A percentile compares a stretch with the other conserved stretches of the same genome.
Conservation (phyloP, 2,113 vertebrate species). For the Dasyurus viverrinus region DNA sequence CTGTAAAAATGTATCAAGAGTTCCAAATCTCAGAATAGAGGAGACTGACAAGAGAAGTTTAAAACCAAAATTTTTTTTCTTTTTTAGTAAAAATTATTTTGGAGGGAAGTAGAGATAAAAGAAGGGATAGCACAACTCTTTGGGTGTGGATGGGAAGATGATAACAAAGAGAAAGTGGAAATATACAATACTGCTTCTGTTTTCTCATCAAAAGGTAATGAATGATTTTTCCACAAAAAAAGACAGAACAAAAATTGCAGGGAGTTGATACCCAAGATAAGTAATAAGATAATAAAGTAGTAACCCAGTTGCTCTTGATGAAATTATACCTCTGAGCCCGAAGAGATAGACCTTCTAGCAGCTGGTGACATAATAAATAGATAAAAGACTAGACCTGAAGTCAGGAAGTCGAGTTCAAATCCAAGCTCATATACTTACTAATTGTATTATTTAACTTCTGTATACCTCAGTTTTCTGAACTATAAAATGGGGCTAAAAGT, state of each 20-base stretch:
- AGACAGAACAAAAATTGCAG: too few relatives aligned
- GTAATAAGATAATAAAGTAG: too few relatives aligned
- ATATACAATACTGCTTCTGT: not conserved
- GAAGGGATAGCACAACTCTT: not conserved
- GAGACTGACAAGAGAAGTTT: too few relatives aligned
- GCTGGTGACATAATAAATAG: not conserved
- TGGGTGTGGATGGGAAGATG: not conserved
- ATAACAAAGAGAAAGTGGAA: not conserved
- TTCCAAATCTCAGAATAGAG: too few relatives aligned
- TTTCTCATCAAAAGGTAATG: not conserved
- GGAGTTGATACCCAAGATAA: too few relatives aligned
- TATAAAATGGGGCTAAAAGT: not conserved
- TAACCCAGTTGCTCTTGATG: too few relatives aligned
- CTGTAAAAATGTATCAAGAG: too few relatives aligned
- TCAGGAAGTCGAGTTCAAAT: not conserved
- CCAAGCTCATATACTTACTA: not conserved
- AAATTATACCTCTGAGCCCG: too few relatives aligned
- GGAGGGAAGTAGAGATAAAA: not conserved
- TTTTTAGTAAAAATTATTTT: not conserved
- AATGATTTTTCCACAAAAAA: not conserved
- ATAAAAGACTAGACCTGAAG: not conserved
- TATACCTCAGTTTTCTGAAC: not conserved
- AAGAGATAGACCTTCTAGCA: not conserved
- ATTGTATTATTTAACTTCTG: not conserved
- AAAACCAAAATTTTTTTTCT: too few relatives aligned